phyloP scores from a whole-genome alignment of 2,888 invertebrate species.

The Troglohyphantes excavatus region DNA sequence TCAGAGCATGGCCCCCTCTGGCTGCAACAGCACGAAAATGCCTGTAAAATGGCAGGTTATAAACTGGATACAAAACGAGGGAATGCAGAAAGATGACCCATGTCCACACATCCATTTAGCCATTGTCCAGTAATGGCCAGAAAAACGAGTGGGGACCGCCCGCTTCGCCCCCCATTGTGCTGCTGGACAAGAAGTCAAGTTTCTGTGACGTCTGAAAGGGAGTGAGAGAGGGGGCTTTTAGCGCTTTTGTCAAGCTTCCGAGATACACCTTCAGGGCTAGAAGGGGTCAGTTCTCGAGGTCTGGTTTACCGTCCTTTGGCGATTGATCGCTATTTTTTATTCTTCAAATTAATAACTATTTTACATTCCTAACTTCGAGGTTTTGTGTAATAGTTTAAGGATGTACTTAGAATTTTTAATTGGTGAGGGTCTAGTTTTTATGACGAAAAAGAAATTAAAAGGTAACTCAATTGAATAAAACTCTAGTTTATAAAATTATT shows the following conservation, averaged over 20 bases:
- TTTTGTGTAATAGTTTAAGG: no score
- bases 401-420: no score
- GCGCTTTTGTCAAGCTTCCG: not conserved
- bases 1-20: not conserved
- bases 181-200: constrained; percentile 1
- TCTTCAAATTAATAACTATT: not conserved
- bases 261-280: not conserved
- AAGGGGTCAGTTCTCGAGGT: not conserved
- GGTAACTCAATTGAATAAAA: no score
- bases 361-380: no score
- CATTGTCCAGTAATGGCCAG: constrained; percentile 53
- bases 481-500: no score
- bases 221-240: constrained; percentile 15
- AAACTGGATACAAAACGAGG: constrained; percentile 11
- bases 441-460: no score
- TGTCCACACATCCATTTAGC: constrained; percentile 31
- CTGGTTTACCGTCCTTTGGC: not conserved
- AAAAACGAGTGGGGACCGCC: constrained; percentile 34
- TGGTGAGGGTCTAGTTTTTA: no score
- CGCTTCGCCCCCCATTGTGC: not conserved
- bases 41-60: constrained; percentile 4
- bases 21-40: not conserved
- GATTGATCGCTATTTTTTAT: not conserved
- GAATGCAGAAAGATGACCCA: constrained; percentile 12
- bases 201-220: not conserved